These are phyloP conservation scores for Dryocosmus kuriphilus DNA, from an alignment of 2,888 invertebrate genomes.

Conservation along the genomic window DNA sequence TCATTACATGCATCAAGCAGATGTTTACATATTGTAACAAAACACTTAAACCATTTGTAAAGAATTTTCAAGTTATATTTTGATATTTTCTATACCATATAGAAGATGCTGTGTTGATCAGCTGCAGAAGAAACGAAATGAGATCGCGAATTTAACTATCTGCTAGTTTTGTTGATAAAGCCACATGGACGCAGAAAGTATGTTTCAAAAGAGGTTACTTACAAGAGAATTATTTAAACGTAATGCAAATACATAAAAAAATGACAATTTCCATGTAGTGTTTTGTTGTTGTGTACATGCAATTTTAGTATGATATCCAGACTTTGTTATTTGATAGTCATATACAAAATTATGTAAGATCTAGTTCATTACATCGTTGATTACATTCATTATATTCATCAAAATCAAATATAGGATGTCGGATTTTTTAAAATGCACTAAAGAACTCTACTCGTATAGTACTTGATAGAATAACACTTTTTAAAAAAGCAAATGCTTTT, in stretches of 20 bases:
- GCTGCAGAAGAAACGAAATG: too few relatives aligned
- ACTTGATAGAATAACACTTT: too few relatives aligned
- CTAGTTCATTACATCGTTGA: background rate
- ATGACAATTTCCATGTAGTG: background rate
- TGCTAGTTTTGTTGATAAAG: background rate
- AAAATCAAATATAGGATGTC: too few relatives aligned
- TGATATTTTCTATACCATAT: too few relatives aligned
- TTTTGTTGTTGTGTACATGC: background rate
- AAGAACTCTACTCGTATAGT: too few relatives aligned
- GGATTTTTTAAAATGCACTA: too few relatives aligned
- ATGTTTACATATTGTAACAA: background rate
- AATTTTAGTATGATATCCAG: background rate
- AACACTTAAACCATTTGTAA: too few relatives aligned
- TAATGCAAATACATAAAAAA: constrained; percentile 14
- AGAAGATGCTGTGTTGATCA: too few relatives aligned
- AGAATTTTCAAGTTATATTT: too few relatives aligned
- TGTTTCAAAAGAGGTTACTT: background rate
- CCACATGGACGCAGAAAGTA: background rate
- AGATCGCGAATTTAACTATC: too few relatives aligned
- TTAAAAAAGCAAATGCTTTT: too few relatives aligned
- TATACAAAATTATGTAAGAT: background rate
- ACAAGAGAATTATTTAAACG: background rate
- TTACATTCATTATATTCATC: background rate
- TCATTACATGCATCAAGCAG: background rate
- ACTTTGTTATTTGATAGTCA: background rate